Evolutionary conservation across 2,113 vertebrate species (phyloP).

Genomic region (Oenanthe melanoleuca): DNA sequence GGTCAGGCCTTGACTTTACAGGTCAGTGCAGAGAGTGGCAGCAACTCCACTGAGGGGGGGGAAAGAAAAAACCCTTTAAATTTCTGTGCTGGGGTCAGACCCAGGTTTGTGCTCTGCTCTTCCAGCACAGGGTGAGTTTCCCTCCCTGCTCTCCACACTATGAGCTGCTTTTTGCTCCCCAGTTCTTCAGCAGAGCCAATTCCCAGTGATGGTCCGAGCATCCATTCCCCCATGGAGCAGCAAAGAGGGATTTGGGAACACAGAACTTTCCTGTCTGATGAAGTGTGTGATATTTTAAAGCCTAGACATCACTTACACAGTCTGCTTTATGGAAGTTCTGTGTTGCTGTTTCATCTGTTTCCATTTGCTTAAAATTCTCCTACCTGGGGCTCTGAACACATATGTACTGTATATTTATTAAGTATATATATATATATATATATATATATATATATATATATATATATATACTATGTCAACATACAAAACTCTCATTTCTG

Average conservation of each 20-base stretch:
- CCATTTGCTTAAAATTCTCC: not conserved
- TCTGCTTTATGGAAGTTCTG: not conserved
- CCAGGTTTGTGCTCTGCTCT: not conserved
- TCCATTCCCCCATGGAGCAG: not conserved
- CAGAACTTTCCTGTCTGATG: not conserved
- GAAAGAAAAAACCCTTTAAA: not conserved
- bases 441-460: not conserved
- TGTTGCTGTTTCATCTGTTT: not conserved
- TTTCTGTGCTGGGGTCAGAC: not conserved
- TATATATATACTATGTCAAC: not conserved
- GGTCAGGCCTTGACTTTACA: slow-evolving; percentile 52
- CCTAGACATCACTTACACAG: not conserved
- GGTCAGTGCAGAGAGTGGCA: slow-evolving; percentile 33
- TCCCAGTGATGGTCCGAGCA: accelerated
- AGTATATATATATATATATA: not conserved
- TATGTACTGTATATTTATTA: not conserved
- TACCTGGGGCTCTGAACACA: not conserved
- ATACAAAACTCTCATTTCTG: not conserved
- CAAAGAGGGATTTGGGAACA: not conserved
- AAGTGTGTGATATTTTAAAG: not conserved
- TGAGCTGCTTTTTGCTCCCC: not conserved
- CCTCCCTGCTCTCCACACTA: not conserved
- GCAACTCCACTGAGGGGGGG: not conserved
- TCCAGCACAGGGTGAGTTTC: not conserved
- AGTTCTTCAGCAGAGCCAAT: not conserved